A percentile compares a stretch with the other conserved stretches of the same genome.
phyloP scores from a whole-genome alignment of 2,113 vertebrate species.

The Callithrix jacchus region DNA sequence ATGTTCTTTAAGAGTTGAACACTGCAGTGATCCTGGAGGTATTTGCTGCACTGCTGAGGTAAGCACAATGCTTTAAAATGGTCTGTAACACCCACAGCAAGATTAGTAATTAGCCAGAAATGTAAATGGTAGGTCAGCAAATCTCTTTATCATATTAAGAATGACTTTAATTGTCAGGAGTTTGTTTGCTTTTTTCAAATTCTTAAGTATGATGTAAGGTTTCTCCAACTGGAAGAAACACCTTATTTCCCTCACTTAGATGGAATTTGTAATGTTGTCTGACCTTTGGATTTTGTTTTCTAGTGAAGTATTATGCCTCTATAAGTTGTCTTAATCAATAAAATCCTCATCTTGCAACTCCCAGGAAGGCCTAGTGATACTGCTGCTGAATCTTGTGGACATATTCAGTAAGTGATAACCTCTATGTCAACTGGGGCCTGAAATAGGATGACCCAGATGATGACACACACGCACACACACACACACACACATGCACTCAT shows the following conservation, averaged over 20 bases:
- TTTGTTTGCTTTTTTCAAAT: slow-evolving; percentile 71
- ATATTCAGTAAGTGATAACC: not conserved
- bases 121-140: slow-evolving; percentile 71
- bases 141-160: slow-evolving; percentile 67
- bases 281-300: slow-evolving; percentile 53
- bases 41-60: slow-evolving; percentile 55
- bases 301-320: slow-evolving; percentile 48
- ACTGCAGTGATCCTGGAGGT: not conserved
- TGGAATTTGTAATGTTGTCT: slow-evolving; percentile 69
- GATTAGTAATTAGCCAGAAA: slow-evolving; percentile 75
- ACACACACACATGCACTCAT: not conserved
- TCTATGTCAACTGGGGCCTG: not conserved
- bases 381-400: not conserved
- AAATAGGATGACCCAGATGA: not conserved
- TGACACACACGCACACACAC: not conserved
- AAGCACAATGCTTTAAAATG: slow-evolving; percentile 70
- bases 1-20: slow-evolving; percentile 52
- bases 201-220: slow-evolving; percentile 75
- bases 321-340: slow-evolving; percentile 65
- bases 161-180: slow-evolving; percentile 70
- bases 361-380: not conserved
- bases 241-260: slow-evolving; percentile 73
- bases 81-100: slow-evolving; percentile 52
- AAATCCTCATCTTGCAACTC: slow-evolving; percentile 51
- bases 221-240: slow-evolving; percentile 82